Percentiles rank a stretch among this genome's conserved stretches.
Conservation (phyloP, 2,113 vertebrate species). For the Isurus oxyrinchus region DNA sequence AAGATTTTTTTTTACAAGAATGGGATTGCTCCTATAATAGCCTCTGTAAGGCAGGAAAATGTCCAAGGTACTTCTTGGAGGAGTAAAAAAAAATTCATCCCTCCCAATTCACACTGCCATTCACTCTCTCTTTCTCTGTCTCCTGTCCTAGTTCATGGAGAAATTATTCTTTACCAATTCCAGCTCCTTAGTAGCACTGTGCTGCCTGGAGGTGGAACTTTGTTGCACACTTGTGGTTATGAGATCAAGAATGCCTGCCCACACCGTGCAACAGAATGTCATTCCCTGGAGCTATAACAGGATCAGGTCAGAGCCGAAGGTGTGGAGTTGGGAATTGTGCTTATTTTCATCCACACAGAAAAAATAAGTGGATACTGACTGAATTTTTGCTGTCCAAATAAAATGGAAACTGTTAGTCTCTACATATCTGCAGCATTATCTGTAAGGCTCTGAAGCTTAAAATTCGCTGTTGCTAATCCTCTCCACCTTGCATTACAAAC, state of each 20-base stretch:
- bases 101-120: background rate
- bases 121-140: background rate
- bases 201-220: background rate
- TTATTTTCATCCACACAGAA: background rate
- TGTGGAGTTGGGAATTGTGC: background rate
- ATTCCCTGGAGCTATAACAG: background rate
- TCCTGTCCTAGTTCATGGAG: background rate
- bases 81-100: background rate
- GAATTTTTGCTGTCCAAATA: background rate
- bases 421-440: conserved; percentile 1
- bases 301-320: background rate
- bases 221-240: background rate
- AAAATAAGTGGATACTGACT: background rate
- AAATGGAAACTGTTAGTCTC: background rate
- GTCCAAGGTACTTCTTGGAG: background rate
- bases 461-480: background rate
- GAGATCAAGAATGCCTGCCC: background rate
- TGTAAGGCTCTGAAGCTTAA: background rate
- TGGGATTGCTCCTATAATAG: background rate
- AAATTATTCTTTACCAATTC: background rate
- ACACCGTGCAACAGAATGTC: background rate
- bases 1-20: background rate
- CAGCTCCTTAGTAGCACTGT: background rate
- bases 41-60: background rate
- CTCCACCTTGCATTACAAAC: background rate